Conservation (phyloP, 2,113 vertebrate species). For the Dromaius novaehollandiae region DNA sequence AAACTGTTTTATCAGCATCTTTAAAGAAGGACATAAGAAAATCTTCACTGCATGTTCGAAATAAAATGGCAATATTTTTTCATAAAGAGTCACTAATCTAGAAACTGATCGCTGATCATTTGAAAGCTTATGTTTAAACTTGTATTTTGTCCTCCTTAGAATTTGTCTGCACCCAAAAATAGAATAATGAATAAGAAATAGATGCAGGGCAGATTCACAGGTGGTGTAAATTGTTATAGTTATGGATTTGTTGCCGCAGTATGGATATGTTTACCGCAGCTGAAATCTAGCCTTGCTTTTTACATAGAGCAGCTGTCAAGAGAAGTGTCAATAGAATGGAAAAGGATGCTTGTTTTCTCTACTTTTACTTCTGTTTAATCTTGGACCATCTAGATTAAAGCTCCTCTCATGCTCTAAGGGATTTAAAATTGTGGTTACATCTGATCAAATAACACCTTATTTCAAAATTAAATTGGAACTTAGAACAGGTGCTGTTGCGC, state of each 20-base stretch:
- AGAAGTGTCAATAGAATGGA: not conserved
- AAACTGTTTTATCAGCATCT: not conserved
- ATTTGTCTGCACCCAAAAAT: not conserved
- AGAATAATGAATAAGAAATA: not conserved
- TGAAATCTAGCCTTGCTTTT: not conserved
- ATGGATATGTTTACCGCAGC: not conserved
- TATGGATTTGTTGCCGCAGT: not conserved
- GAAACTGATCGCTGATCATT: not conserved
- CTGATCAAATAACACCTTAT: no score
- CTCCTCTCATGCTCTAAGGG: no score
- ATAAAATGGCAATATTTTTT: not conserved
- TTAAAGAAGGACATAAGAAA: not conserved
- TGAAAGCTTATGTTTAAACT: not conserved
- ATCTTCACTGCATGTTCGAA: not conserved
- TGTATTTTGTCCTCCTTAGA: not conserved
- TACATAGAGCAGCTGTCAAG: not conserved
- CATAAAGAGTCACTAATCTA: not conserved
- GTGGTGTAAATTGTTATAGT: not conserved
- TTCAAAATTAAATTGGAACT: no score
- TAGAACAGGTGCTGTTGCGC: no score
- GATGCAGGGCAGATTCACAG: not conserved
- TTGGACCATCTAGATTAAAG: no score
- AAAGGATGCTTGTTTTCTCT: no score
- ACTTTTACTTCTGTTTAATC: no score
- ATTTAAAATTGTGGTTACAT: no score